These are phyloP conservation scores for Spinus pinus DNA, from an alignment of 2,797 vertebrate genomes.

Conservation along the genomic window DNA sequence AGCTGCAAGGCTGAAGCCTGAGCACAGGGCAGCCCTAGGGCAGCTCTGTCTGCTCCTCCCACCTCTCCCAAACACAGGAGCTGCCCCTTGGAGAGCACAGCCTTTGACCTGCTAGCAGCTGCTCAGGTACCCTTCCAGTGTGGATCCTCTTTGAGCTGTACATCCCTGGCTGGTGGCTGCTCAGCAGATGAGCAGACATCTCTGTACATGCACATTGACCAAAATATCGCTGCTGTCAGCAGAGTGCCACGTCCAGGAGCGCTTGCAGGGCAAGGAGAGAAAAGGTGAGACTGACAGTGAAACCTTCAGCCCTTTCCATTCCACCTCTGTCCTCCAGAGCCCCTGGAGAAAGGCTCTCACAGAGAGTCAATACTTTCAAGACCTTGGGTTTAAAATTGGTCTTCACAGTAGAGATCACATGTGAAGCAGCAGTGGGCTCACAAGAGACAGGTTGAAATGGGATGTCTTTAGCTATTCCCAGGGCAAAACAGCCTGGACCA, in stretches of 20 bases:
- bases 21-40: neutral
- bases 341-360: neutral
- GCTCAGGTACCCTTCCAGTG: neutral
- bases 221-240: accelerated
- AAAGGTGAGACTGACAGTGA: neutral
- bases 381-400: neutral
- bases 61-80: neutral
- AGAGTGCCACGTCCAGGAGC: accelerated
- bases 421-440: neutral
- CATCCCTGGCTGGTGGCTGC: accelerated
- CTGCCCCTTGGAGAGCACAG: neutral
- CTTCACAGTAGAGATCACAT: neutral
- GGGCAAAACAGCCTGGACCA: neutral
- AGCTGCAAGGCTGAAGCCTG: neutral
- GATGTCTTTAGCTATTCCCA: neutral
- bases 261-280: neutral
- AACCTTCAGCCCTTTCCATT: neutral
- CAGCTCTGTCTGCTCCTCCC: neutral
- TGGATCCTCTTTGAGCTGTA: neutral
- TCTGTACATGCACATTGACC: neutral
- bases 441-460: neutral
- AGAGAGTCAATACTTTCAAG: neutral
- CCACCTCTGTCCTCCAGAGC: neutral
- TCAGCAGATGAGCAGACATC: neutral
- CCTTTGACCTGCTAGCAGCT: neutral